Base-by-base conservation (phyloP, 1,140 invertebrate genomes). In the Hetaerina americana region DNA sequence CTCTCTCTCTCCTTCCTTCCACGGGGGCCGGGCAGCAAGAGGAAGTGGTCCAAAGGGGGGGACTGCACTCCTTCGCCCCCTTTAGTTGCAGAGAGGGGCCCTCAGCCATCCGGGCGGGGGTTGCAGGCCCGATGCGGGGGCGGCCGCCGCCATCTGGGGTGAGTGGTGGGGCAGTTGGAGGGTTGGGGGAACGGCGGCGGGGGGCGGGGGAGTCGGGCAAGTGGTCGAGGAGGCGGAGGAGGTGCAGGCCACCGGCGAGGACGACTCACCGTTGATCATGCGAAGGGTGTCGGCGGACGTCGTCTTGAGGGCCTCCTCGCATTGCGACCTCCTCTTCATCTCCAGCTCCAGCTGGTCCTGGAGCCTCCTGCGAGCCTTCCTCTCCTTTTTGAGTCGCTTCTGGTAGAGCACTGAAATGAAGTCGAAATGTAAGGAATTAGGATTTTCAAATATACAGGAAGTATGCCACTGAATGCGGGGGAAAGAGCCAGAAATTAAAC, bases 351-450 rank as follows among this genome's bases (percentile, higher is more conserved):
- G 79, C 76, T 94, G 91, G 73, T 94, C 92, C 77, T 95, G 92
- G 27, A 94, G 84, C 73, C 89, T 87, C 76, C 90, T 88, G 75
- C 93, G 86, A 27, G 89, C 87, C 78, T 92, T 90, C 75, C 90
- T 87, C 79, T 95, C 93, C 77, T 92, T 92, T 82, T 92, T 89
- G 79, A 94, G 84, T 40, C 93, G 87, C 78, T 94, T 94, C 79
- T 94, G 91, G 79, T 93, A 92, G 74, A 91, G 83, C 72, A 91
- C 93, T 95, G 86, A 6, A 85, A 88, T 78, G 77, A 80, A 2
- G 22, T n/a, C n/a, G n/a, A n/a, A n/a, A n/a, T n/a, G n/a, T n/a
- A n/a, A n/a, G n/a, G n/a, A n/a, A n/a, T n/a, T n/a, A n/a, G n/a
- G n/a, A n/a, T n/a, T n/a, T n/a, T n/a, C n/a, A n/a, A n/a, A n/a